Evolutionary conservation across 2,113 vertebrate species (phyloP).

Genomic region (Phrynosoma platyrhinos): DNA sequence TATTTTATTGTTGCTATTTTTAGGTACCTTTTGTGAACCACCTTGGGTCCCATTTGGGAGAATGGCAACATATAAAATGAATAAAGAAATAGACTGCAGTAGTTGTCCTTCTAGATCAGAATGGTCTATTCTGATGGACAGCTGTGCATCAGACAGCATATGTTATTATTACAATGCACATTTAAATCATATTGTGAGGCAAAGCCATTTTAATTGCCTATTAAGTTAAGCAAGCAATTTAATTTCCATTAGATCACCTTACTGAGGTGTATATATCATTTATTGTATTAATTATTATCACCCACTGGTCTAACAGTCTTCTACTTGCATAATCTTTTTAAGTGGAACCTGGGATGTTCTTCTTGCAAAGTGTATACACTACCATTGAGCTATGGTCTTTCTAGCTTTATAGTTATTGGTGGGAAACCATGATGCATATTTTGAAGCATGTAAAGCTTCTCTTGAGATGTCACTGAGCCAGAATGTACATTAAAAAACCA

Average conservation of each 20-base stretch:
- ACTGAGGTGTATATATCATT: too few species aligned
- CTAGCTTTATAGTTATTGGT: neutral
- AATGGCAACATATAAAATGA: too few species aligned
- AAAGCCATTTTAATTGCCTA: too few species aligned
- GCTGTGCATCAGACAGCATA: neutral
- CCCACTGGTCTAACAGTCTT: neutral
- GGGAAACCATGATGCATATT: neutral
- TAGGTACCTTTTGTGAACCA: too few species aligned
- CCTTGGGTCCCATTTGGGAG: too few species aligned
- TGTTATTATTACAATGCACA: too few species aligned
- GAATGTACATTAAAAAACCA: neutral
- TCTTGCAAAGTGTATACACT: too few species aligned
- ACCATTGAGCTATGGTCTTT: neutral
- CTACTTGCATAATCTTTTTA: neutral
- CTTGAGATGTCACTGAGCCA: constrained; percentile 2
- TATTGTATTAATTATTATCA: neutral
- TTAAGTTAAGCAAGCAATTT: too few species aligned
- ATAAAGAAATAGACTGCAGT: too few species aligned
- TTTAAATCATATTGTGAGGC: too few species aligned
- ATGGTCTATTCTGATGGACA: neutral
- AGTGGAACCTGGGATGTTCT: neutral
- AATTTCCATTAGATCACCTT: too few species aligned
- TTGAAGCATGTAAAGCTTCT: neutral
- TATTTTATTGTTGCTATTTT: too few species aligned
- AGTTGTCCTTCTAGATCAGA: neutral